A percentile compares a stretch with the other conserved stretches of the same genome.
phyloP scores from a whole-genome alignment of 1,140 invertebrate species.

The Drosophila setifemur region DNA sequence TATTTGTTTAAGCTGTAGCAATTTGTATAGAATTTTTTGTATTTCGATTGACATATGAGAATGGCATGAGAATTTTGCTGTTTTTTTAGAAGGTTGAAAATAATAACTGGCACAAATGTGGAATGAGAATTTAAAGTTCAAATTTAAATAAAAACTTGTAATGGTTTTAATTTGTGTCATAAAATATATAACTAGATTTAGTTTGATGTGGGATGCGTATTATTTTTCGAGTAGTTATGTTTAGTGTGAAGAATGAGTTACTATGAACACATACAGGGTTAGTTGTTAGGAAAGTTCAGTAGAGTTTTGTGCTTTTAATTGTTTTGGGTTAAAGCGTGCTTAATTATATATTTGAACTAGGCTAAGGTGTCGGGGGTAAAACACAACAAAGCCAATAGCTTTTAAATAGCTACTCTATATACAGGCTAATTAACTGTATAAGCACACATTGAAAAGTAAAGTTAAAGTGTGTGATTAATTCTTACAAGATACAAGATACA shows the following conservation, averaged over 20 bases:
- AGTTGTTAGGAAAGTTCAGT: background rate
- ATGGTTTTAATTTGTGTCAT: background rate
- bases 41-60: constrained; percentile 57
- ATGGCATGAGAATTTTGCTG: constrained; percentile 74
- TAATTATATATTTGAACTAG: background rate
- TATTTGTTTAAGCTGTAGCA: constrained; percentile 50
- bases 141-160: background rate
- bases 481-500: constrained; percentile 3
- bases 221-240: background rate
- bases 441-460: constrained; percentile 15
- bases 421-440: constrained; percentile 17
- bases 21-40: constrained; percentile 46
- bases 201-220: background rate
- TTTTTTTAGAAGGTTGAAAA: constrained; percentile 27
- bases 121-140: constrained; percentile 22
- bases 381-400: constrained; percentile 28
- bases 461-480: background rate
- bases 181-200: background rate
- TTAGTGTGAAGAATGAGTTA: constrained; percentile 12
- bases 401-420: background rate
- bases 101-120: constrained; percentile 9
- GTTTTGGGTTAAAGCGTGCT: constrained; percentile 38
- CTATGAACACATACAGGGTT: constrained; percentile 21
- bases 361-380: constrained; percentile 15
- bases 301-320: constrained; percentile 17